Base-by-base conservation (phyloP, 1,140 invertebrate species). In the Battus philenor region DNA sequence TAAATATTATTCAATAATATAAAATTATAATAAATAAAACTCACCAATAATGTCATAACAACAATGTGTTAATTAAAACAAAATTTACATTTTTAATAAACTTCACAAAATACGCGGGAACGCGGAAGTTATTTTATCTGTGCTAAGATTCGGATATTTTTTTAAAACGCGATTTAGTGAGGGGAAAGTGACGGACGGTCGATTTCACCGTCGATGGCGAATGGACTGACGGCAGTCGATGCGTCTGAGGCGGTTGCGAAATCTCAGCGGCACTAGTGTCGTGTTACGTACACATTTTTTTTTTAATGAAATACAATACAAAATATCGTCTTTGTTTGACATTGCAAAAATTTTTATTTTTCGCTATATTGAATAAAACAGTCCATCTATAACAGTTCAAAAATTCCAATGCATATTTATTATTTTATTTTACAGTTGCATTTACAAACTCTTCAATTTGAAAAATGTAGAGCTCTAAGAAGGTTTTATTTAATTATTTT, bases 131-230 rank as follows among this genome's bases (percentile, higher is more conserved):
- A 2, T 22, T 7, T 26, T 29, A 18, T 41, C 12, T 29, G 5
- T 18, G 10, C 13, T 27, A 16, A 18, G 18, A 17, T 18, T 33
- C 32, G 6, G 15, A 12, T 33, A 17, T 17, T 29, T 41, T 41
- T 41, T 41, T 38, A 12, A 39, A 39, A 27, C 38, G 7, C 8
- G 8, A 11, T n/a, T 15, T 41, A 41, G 38, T 41, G 38, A 16
- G 38, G 38, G 24, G 38, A 41, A 41, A 41, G 38, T 41, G 26
- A 22, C 34, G 36, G n/a, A 29, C 38, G 38, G 38, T 41, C 38
- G 38, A 41, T 41, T 41, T 41, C 38, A 29, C 38, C 38, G 12
- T 12, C 24, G 38, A 17, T 26, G 24, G 38, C 38, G 26, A 41
- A 17, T 16, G 24, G 29, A 41, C 38, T 41, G 38, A 15, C 38